A percentile compares a stretch with the other conserved stretches of the same genome.
These are phyloP conservation scores for Falco concolor DNA, from an alignment of 2,797 vertebrate genomes.

Conservation along the genomic window DNA sequence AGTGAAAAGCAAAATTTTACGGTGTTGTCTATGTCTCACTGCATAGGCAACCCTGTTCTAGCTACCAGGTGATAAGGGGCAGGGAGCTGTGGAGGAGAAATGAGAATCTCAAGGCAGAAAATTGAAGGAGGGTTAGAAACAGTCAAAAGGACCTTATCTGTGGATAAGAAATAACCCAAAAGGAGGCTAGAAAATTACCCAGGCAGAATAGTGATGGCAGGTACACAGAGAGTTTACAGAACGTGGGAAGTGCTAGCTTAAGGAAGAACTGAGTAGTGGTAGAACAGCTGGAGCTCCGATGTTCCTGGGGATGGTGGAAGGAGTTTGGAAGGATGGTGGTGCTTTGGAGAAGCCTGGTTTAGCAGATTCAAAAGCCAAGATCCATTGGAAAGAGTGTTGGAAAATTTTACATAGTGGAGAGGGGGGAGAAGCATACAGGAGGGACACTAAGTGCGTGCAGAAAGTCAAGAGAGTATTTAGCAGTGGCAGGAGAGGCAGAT, in stretches of 20 bases:
- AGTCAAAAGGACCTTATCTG: not conserved
- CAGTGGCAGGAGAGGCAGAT: not conserved
- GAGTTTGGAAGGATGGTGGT: not conserved
- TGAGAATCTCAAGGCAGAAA: not conserved
- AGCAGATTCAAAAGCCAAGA: not conserved
- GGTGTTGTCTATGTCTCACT: not conserved
- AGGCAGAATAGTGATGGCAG: not conserved
- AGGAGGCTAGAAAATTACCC: not conserved
- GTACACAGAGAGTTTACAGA: not conserved
- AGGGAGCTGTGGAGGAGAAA: not conserved
- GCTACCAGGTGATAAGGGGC: not conserved
- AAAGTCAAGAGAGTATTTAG: not conserved
- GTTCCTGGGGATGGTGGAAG: rapidly evolving
- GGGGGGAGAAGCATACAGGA: not conserved
- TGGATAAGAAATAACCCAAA: not conserved
- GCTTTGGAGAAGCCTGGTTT: not conserved
- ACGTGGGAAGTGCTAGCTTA: not conserved
- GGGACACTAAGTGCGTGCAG: not conserved
- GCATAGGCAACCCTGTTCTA: not conserved
- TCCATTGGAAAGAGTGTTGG: not conserved
- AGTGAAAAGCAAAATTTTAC: not conserved
- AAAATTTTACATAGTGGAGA: not conserved
- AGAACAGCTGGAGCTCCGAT: not conserved
- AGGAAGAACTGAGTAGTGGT: not conserved
- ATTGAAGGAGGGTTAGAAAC: not conserved